phyloP scores from a whole-genome alignment of 2,888 invertebrate genomes.

The Caenorhabditis becei region DNA sequence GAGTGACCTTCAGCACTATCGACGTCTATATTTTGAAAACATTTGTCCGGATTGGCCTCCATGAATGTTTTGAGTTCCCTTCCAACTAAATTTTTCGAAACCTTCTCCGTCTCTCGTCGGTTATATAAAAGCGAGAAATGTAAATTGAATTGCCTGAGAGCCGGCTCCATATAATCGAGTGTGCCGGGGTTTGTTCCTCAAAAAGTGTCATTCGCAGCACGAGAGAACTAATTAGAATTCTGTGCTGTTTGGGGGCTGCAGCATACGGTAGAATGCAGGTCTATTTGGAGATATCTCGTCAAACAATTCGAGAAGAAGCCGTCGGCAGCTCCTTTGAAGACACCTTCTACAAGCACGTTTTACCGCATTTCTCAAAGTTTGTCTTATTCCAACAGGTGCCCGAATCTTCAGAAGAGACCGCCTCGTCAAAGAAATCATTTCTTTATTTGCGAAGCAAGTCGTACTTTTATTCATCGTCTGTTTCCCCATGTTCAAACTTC shows the following conservation, averaged over 20 bases:
- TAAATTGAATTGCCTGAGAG: constrained; percentile 35
- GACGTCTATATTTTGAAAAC: not conserved
- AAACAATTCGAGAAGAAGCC: not conserved
- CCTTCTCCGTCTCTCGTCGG: constrained; percentile 1
- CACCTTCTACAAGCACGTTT: constrained; percentile 1
- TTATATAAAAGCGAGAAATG: constrained; percentile 14
- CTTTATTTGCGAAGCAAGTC: not conserved
- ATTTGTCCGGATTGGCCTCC: not conserved
- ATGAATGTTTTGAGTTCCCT: not conserved
- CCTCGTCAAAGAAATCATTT: not conserved
- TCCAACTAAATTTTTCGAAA: not conserved
- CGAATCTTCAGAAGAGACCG: not conserved
- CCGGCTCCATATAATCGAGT: constrained; percentile 32
- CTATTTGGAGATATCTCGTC: constrained; percentile 27
- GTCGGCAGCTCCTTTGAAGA: constrained; percentile 17
- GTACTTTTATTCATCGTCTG: too few relatives aligned
- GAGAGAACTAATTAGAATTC: constrained; percentile 26
- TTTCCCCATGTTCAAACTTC: not conserved
- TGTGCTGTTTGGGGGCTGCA: not conserved
- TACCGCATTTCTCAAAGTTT: constrained; percentile 33
- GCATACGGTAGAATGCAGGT: constrained; percentile 8
- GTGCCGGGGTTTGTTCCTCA: constrained; percentile 30
- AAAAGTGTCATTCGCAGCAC: constrained; percentile 44
- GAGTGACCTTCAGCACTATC: not conserved
- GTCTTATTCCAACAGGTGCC: not conserved